Evolutionary conservation across 2,797 vertebrate species (phyloP), one percentile per base, ranked within the genome.

Genomic region (Loris lydekkerianus): DNA sequence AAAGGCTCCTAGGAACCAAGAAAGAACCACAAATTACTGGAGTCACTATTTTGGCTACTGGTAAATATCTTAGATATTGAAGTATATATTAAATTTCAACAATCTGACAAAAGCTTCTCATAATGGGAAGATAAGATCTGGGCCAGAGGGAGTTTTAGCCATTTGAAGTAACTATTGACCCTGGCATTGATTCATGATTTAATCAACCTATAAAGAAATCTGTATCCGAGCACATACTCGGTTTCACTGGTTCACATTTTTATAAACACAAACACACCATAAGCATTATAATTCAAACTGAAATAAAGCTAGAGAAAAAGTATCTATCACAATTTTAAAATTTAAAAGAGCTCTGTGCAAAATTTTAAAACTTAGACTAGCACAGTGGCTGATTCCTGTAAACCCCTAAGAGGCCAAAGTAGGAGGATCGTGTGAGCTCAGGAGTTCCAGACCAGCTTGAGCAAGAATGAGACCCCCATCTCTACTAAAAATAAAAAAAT

Each of bases 241-340:
- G 10, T 29, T 86, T 93, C 2, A 37, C 25, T 80, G 17, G 18
- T 60, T 56, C 73, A 34, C 49, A 86, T 60, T 78, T 93, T 86
- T 14, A 85, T 34, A 75, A 85, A 85, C 65, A 84, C 15, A 67
- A 4, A 75, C 43, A 18, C 13, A 65, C 15, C 60, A 40, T 89
- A 69, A 78, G n/a, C 56, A 67, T 88, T 46, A 73, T 25, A 91
- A 67, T 85, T 67, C n/a, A 77, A 53, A 76, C 20, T 53, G 27
- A 85, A 85, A 76, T 67, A 92, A 67, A 85, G 27, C 31, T 77
- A 65, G 14, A 37, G 23, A 63, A 76, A 92, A 92, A 78, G 60
- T 69, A 23, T 10, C 17, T 60, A 92, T n/a, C 61, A 78, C 20
- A 76, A 88, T 76, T 65, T 92, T 76, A 76, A 37, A 34, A 76